Percentiles rank a stretch among this genome's conserved stretches.
phyloP scores from a whole-genome alignment of 2,888 invertebrate genomes.

The Asteroscopus sphinx region DNA sequence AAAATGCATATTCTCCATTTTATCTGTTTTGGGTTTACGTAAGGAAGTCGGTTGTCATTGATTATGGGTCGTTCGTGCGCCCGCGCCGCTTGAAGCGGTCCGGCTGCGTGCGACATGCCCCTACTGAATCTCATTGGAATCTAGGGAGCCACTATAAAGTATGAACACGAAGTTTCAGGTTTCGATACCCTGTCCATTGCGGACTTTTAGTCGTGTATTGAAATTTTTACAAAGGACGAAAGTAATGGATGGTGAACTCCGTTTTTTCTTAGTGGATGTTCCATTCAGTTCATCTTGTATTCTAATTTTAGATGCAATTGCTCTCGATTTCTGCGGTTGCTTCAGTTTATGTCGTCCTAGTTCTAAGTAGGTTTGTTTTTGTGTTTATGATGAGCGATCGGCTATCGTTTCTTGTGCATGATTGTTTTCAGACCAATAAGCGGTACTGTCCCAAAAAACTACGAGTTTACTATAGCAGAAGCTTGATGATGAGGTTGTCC shows the following conservation, averaged over 20 bases:
- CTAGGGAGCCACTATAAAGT: slow-evolving; percentile 43
- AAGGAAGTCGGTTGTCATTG: slow-evolving; percentile 70
- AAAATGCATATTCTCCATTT: slow-evolving; percentile 58
- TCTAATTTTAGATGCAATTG: slow-evolving; percentile 60
- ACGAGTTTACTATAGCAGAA: no score
- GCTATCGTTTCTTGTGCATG: not conserved
- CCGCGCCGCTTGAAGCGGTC: slow-evolving; percentile 59
- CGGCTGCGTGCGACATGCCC: slow-evolving; percentile 65
- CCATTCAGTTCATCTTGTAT: slow-evolving; percentile 43
- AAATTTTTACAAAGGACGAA: slow-evolving; percentile 4
- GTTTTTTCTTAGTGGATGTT: slow-evolving; percentile 23
- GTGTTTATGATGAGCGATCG: slow-evolving; percentile 18
- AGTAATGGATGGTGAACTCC: slow-evolving; percentile 35
- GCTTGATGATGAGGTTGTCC: no score
- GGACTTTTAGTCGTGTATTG: slow-evolving; percentile 2
- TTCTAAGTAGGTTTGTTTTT: slow-evolving; percentile 40
- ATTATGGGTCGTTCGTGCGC: slow-evolving; percentile 71
- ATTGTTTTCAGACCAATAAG: not conserved
- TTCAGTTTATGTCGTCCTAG: slow-evolving; percentile 45
- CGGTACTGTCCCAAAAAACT: no score
- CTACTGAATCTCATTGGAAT: slow-evolving; percentile 56
- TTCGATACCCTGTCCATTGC: slow-evolving; percentile 40
- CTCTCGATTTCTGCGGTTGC: slow-evolving; percentile 55
- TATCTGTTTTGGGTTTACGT: slow-evolving; percentile 62
- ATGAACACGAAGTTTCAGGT: slow-evolving; percentile 23